A percentile compares a stretch with the other conserved stretches of the same genome.
These are phyloP conservation scores for Pachycephala philippinensis DNA, from an alignment of 2,113 vertebrate genomes.

Conservation along the genomic window DNA sequence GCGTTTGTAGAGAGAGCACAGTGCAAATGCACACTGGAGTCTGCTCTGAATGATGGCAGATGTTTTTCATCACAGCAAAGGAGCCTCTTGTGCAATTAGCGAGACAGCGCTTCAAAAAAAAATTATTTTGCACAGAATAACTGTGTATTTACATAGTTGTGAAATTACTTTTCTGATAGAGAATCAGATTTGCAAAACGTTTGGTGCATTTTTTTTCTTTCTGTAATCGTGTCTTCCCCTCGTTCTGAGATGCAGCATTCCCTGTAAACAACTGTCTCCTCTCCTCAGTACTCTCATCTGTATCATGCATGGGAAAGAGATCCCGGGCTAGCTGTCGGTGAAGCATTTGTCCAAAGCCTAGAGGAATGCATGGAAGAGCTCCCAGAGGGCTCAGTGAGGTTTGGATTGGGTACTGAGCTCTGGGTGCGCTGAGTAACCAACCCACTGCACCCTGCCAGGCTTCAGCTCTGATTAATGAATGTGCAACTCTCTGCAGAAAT, in stretches of 20 bases:
- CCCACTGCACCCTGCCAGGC: not conserved
- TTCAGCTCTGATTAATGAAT: not conserved
- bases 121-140: not conserved
- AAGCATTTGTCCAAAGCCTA: not conserved
- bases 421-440: not conserved
- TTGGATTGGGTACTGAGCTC: not conserved
- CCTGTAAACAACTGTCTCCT: not conserved
- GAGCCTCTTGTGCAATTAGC: conserved; percentile 42
- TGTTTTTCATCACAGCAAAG: conserved; percentile 14
- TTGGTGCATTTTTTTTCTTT: not conserved
- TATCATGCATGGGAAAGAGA: not conserved
- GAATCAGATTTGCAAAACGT: conserved; percentile 22
- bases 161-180: conserved; percentile 36
- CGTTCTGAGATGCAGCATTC: not conserved
- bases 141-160: not conserved
- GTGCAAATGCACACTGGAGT: not conserved
- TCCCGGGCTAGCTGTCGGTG: not conserved
- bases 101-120: not conserved
- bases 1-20: not conserved
- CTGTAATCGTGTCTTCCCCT: not conserved
- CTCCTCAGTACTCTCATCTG: not conserved
- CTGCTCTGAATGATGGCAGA: not conserved
- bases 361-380: not conserved
- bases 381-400: not conserved
- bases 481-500: not conserved